Base-by-base conservation (phyloP, 2,113 vertebrate genomes). In the Anolis carolinensis region DNA sequence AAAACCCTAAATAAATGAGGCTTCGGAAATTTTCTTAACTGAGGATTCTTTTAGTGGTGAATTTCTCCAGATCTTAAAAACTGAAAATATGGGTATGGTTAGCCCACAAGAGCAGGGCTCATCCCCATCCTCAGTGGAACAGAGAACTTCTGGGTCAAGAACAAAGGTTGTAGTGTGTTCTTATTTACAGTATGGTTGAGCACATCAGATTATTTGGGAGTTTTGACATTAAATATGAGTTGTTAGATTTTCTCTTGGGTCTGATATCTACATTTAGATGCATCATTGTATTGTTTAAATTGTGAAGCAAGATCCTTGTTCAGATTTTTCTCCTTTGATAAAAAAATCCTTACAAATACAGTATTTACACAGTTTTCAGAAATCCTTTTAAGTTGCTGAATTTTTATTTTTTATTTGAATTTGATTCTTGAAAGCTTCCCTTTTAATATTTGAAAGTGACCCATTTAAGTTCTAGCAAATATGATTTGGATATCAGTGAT, bases 231-330 rank as follows among this genome's bases (percentile, higher is more conserved):
- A 21, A n/a, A 76, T 73, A 1, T 79, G 52, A 90, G 55, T 87
- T 72, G 39, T 90, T 86, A 74, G 65, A 32, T 89, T 90, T 92
- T 44, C 85, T 89, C 88, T 92, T 90, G 86, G 25, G 83, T 36
- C 55, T 83, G 48, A 76, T 59, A 55, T 79, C 7, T 79, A 50
- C 75, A 52, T 21, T 87, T 36, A 79, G 73, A 70, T 65, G n/a
- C 52, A 36, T 30, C 63, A 84, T 70, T 91, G 91, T 92, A 88
- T 92, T 92, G 91, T 71, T 91, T 83, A 91, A 86, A 85, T 10
- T 27, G 32, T 76, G 89, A 52, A 92, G 59, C 87, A 88, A 77
- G 90, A 88, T 23, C 21, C 18, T 65, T 65, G 21, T 44, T n/a
- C n/a, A n/a, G n/a, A n/a, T n/a, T n/a, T n/a, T n/a, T 44, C 39